phyloP scores from a whole-genome alignment of 2,113 vertebrate genomes.

The Oncorhynchus mykiss region DNA sequence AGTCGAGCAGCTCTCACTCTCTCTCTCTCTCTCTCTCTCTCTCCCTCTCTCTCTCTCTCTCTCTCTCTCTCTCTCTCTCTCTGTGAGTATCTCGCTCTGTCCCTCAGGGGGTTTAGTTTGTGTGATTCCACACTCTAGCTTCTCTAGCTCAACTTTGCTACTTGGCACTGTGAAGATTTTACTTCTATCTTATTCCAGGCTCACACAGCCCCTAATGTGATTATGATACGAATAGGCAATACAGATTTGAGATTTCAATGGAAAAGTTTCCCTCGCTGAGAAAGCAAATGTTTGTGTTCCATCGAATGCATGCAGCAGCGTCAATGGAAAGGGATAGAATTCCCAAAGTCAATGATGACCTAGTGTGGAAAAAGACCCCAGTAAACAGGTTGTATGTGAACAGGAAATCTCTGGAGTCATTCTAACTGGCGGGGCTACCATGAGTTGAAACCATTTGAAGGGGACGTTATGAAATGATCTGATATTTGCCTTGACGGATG shows the following conservation, averaged over 20 bases:
- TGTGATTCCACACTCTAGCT: slow-evolving; percentile 72
- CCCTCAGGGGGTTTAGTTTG: slow-evolving; percentile 68
- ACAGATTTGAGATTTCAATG: slow-evolving; percentile 52
- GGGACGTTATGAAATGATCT: slow-evolving; percentile 47
- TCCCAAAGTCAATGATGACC: slow-evolving; percentile 41
- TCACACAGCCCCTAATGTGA: slow-evolving; percentile 64
- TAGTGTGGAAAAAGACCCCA: slow-evolving; percentile 39
- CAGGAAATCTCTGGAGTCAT: slow-evolving; percentile 55
- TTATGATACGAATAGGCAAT: slow-evolving; percentile 63
- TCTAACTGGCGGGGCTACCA: slow-evolving; percentile 29
- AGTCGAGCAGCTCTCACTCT: no score
- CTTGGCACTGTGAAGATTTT: slow-evolving; percentile 66
- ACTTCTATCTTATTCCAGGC: slow-evolving; percentile 3
- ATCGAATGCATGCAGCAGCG: slow-evolving; percentile 6
- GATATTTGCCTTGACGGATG: slow-evolving; percentile 49
- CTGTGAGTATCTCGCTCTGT: slow-evolving; percentile 47
- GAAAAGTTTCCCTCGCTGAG: slow-evolving; percentile 56
- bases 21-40: not conserved
- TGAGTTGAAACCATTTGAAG: slow-evolving; percentile 34
- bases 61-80: slow-evolving; percentile 51
- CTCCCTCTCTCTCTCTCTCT: slow-evolving; percentile 33
- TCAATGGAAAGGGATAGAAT: slow-evolving; percentile 39
- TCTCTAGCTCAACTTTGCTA: slow-evolving; percentile 73
- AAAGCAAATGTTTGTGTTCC: slow-evolving; percentile 53
- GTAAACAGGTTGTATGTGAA: slow-evolving; percentile 50